Percentiles rank a stretch among this genome's conserved stretches.
phyloP scores from a whole-genome alignment of 1,140 invertebrate genomes.

The Sitobion miscanthi region DNA sequence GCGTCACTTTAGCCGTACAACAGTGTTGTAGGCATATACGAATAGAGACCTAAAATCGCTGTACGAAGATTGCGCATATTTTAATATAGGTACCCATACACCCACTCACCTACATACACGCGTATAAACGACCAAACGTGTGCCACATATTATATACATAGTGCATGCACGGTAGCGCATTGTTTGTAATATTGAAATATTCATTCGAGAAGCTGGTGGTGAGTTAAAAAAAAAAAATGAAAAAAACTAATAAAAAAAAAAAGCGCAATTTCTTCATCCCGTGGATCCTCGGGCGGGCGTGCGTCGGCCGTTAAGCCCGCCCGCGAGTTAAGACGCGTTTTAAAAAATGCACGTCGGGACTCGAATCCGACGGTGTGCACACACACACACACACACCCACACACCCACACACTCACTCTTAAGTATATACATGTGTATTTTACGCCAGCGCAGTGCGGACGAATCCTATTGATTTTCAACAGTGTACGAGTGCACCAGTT shows the following conservation, averaged over 20 bases:
- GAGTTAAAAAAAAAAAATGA: neutral
- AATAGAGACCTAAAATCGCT: too few relatives aligned
- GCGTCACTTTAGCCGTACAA: too few relatives aligned
- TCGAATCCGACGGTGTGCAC: neutral
- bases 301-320: neutral
- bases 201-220: neutral
- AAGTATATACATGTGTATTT: neutral
- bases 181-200: conserved; percentile 1
- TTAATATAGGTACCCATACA: too few relatives aligned
- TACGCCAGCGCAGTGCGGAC: conserved; percentile 12
- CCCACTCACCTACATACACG: too few relatives aligned
- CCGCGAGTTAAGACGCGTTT: neutral
- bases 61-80: too few relatives aligned
- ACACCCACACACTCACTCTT: neutral
- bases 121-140: too few relatives aligned
- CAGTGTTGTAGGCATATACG: too few relatives aligned
- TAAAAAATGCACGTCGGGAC: neutral
- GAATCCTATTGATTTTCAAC: conserved; percentile 29
- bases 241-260: neutral
- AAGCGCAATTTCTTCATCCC: neutral
- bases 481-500: neutral
- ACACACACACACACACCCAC: too few relatives aligned
- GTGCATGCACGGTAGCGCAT: neutral
- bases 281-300: neutral
- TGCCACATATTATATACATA: too few relatives aligned